Evolutionary conservation across 1,140 invertebrate genomes (phyloP), one percentile per base, ranked within the genome.

Genomic region (Leptinotarsa lineolata): DNA sequence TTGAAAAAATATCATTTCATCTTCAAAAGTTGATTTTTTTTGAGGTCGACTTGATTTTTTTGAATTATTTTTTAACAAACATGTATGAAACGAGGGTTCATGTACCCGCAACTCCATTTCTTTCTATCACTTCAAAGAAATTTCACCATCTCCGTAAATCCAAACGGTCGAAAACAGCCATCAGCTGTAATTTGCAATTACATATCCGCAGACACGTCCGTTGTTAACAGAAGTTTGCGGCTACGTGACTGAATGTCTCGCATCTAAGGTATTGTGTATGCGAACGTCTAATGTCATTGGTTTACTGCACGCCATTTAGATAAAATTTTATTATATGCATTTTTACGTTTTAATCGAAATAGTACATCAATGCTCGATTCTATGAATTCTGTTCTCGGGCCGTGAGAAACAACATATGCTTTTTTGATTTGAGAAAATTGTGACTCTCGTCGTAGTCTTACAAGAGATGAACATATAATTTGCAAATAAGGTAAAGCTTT

Each of bases 241-340:
- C 48, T n/a, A 63, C 61, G 61, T 63, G 61, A 63, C 13, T 22
- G 61, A 63, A 63, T 63, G 61, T 30, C 12, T 63, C 61, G 24
- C 61, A 15, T 63, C 61, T 63, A 63, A 63, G 20, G 61, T 63
- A 22, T 30, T 63, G 61, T 63, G 24, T 63, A 20, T 63, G 61
- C 61, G 20, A 63, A 63, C 61, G 61, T 63, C 61, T 63, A 63
- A 63, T 63, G 61, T 63, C 61, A 63, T 63, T 21, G 61, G 61
- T 63, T 63, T 63, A 30, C 13, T 63, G 61, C 61, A 63, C 61
- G 61, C 61, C 24, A 20, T 30, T 63, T 63, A 63, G 61, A 63
- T 63, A 63, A 63, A 63, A 63, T 20, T 63, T 63, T 63, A 63
- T 63, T 30, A 63, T 63, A 22, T 63, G 61, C 61, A 63, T 63